Evolutionary conservation across 2,888 invertebrate species (phyloP).

Genomic region (Latrodectus elegans): DNA sequence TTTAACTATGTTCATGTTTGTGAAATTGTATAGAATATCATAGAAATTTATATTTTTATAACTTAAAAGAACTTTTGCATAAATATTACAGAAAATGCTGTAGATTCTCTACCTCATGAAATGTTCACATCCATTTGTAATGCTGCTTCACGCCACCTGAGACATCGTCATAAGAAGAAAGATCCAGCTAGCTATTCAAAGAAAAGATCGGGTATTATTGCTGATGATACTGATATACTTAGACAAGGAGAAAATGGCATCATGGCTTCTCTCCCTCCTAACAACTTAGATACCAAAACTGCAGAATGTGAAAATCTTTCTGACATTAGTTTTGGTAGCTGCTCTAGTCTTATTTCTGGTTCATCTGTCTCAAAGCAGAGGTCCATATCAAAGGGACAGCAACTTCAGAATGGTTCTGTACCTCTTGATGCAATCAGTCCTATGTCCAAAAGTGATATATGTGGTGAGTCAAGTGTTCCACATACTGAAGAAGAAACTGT

Average conservation of each 20-base stretch:
- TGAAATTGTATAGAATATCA: too few species aligned
- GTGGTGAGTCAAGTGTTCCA: neutral
- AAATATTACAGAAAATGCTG: slow-evolving; percentile 19
- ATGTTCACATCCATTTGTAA: slow-evolving; percentile 45
- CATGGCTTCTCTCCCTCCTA: slow-evolving; percentile 12
- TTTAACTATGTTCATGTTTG: too few species aligned
- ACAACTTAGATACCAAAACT: slow-evolving; percentile 2
- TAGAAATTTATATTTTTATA: too few species aligned
- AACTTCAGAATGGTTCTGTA: slow-evolving; percentile 26
- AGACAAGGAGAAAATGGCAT: slow-evolving; percentile 9
- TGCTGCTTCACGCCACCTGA: slow-evolving; percentile 47
- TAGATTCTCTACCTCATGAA: slow-evolving; percentile 53
- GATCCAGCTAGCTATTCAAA: slow-evolving; percentile 41
- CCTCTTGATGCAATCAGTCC: slow-evolving; percentile 12
- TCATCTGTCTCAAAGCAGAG: slow-evolving; percentile 54
- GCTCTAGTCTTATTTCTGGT: slow-evolving; percentile 62
- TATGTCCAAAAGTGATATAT: slow-evolving; percentile 11
- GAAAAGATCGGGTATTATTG: slow-evolving; percentile 63
- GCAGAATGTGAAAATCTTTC: slow-evolving; percentile 28
- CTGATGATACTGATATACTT: slow-evolving; percentile 50
- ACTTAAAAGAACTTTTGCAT: too few species aligned
- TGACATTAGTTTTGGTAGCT: slow-evolving; percentile 53
- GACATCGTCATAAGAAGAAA: slow-evolving; percentile 49
- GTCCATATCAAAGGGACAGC: slow-evolving; percentile 37
- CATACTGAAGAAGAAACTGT: slow-evolving; percentile 37